Percentiles rank a stretch among this genome's conserved stretches.
These are phyloP conservation scores for Sycophila texana DNA, from an alignment of 2,888 invertebrate genomes.

Conservation along the genomic window DNA sequence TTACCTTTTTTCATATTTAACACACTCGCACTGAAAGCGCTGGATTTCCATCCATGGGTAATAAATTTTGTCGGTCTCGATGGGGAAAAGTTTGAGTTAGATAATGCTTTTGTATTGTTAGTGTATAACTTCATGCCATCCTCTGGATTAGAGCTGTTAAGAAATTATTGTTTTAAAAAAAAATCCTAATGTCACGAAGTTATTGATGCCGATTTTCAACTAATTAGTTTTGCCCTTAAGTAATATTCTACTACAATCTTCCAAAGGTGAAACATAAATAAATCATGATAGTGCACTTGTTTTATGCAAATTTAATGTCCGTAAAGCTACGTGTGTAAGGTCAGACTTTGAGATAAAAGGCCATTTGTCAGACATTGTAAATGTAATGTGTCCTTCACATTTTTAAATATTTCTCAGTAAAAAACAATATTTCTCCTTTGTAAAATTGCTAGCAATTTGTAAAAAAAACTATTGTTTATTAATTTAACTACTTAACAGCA, in stretches of 20 bases:
- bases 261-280: not conserved
- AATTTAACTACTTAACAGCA: too few species aligned
- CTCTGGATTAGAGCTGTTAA: slow-evolving; percentile 64
- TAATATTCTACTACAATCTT: slow-evolving; percentile 7
- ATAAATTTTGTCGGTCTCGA: slow-evolving; percentile 73
- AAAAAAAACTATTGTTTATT: too few species aligned
- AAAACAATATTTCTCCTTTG: too few species aligned
- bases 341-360: too few species aligned
- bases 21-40: slow-evolving; percentile 72
- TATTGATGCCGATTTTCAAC: slow-evolving; percentile 1
- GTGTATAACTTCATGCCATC: slow-evolving; percentile 65
- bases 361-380: too few species aligned
- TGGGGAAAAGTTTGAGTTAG: slow-evolving; percentile 66
- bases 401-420: too few species aligned
- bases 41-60: slow-evolving; percentile 77
- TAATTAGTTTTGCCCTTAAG: not conserved
- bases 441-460: too few species aligned
- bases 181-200: not conserved
- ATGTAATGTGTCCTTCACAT: too few species aligned
- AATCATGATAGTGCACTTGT: too few species aligned
- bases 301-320: slow-evolving; percentile 11
- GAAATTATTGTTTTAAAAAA: not conserved
- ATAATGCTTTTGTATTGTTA: slow-evolving; percentile 64
- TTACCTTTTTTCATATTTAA: slow-evolving; percentile 72
- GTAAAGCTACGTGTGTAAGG: too few species aligned